Percentiles rank a stretch among this genome's conserved stretches.
These are phyloP conservation scores for Pachyseris speciosa DNA, from an alignment of 64 coral and sea anemone species.

Conservation along the genomic window DNA sequence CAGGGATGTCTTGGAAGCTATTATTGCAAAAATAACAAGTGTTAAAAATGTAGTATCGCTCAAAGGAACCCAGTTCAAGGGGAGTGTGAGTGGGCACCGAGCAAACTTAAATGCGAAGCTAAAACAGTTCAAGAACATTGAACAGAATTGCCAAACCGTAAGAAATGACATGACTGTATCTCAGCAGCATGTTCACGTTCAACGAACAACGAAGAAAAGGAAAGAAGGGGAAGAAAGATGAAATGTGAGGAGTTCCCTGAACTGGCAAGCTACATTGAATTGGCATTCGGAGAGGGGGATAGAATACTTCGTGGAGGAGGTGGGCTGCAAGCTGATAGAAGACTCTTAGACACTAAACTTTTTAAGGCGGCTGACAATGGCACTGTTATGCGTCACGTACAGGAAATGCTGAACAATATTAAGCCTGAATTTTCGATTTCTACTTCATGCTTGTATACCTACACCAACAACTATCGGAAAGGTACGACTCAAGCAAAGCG, in stretches of 20 bases:
- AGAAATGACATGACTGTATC: neutral
- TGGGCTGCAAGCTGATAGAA: constrained; percentile 48
- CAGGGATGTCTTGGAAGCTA: neutral
- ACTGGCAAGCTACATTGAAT: constrained; percentile 20
- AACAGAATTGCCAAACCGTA: neutral
- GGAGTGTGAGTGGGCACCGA: neutral
- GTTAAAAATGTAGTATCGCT: neutral
- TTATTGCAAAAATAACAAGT: neutral
- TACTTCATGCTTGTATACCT: constrained; percentile 61
- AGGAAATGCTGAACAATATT: neutral
- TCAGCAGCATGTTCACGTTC: neutral
- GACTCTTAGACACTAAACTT: constrained; percentile 24
- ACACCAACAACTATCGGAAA: constrained; percentile 67
- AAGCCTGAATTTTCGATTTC: constrained; percentile 28
- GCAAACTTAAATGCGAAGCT: neutral
- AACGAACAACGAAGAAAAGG: neutral
- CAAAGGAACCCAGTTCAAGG: neutral
- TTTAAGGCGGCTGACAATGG: constrained; percentile 65
- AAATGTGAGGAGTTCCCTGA: constrained; percentile 84
- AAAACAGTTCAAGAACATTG: neutral
- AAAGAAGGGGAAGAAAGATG: constrained; percentile 42
- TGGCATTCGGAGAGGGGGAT: constrained; percentile 15
- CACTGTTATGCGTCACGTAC: constrained; percentile 58
- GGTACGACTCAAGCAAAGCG: constrained; percentile 54
- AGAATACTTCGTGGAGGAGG: constrained; percentile 53